Conservation (phyloP, 2,888 invertebrate species). For the Lampropteryx suffumata region DNA sequence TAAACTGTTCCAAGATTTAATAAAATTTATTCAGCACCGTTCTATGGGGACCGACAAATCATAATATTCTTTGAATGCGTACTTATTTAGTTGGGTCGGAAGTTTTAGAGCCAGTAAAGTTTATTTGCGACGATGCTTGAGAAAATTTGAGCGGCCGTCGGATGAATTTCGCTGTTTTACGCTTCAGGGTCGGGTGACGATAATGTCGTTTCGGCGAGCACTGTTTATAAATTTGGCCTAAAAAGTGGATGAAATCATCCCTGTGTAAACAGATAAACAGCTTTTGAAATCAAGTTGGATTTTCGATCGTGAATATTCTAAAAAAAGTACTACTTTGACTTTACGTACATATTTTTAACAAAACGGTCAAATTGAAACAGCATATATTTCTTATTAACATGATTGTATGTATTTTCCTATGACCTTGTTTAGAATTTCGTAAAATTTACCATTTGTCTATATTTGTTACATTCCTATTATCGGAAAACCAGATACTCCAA, state of each 20-base stretch:
- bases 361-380: too few species aligned
- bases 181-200: slow-evolving; percentile 26
- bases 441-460: too few species aligned
- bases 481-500: neutral
- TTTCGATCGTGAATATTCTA: neutral
- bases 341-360: too few species aligned
- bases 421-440: too few species aligned
- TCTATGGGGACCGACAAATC: slow-evolving; percentile 77
- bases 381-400: too few species aligned
- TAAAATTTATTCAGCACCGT: slow-evolving; percentile 77
- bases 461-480: too few species aligned
- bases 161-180: slow-evolving; percentile 37
- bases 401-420: too few species aligned
- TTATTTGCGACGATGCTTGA: slow-evolving; percentile 62
- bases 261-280: slow-evolving; percentile 7
- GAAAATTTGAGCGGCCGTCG: slow-evolving; percentile 49
- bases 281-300: neutral
- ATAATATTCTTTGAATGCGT: slow-evolving; percentile 74
- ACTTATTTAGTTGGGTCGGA: slow-evolving; percentile 75
- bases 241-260: slow-evolving; percentile 12
- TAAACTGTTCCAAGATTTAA: slow-evolving; percentile 77
- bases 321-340: too few species aligned
- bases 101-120: slow-evolving; percentile 75
- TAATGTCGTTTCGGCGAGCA: slow-evolving; percentile 28
- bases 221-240: slow-evolving; percentile 20